phyloP scores from a whole-genome alignment of 2,113 vertebrate genomes.

The Trichomycterus rosablanca region DNA sequence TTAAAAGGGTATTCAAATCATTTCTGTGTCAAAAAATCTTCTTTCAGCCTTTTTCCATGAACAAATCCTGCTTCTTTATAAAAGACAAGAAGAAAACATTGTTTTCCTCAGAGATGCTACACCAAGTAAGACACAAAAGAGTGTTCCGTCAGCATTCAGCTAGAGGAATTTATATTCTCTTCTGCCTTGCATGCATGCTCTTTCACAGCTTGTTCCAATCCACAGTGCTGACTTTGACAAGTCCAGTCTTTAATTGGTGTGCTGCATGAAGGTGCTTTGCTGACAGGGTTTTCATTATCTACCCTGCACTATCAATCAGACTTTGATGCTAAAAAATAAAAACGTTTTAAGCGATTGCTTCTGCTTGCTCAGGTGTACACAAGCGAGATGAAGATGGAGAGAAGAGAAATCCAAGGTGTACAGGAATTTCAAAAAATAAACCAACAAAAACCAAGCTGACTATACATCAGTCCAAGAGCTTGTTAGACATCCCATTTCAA shows the following conservation, averaged over 20 bases:
- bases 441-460: neutral
- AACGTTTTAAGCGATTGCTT: constrained; percentile 12
- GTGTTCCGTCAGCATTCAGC: constrained; percentile 28
- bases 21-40: too few species aligned
- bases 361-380: neutral
- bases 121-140: constrained; percentile 25
- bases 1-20: too few species aligned
- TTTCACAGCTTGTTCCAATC: constrained; percentile 22
- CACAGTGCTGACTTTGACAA: constrained; percentile 3
- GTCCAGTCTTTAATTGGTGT: constrained; percentile 27
- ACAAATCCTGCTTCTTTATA: too few species aligned
- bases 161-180: constrained; percentile 16
- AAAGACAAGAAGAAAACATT: neutral
- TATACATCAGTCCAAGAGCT: too few species aligned
- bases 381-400: neutral
- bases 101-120: constrained; percentile 25
- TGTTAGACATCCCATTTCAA: too few species aligned
- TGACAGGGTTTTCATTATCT: constrained; percentile 22
- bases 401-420: neutral
- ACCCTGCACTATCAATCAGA: constrained; percentile 20
- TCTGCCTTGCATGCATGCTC: constrained; percentile 5
- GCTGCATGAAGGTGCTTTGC: constrained; percentile 1
- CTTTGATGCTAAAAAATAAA: constrained; percentile 15
- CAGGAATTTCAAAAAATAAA: constrained; percentile 14
- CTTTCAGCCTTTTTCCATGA: too few species aligned